These are phyloP conservation scores for Thinocorus orbignyianus DNA, from an alignment of 2,113 vertebrate genomes.

Conservation along the genomic window DNA sequence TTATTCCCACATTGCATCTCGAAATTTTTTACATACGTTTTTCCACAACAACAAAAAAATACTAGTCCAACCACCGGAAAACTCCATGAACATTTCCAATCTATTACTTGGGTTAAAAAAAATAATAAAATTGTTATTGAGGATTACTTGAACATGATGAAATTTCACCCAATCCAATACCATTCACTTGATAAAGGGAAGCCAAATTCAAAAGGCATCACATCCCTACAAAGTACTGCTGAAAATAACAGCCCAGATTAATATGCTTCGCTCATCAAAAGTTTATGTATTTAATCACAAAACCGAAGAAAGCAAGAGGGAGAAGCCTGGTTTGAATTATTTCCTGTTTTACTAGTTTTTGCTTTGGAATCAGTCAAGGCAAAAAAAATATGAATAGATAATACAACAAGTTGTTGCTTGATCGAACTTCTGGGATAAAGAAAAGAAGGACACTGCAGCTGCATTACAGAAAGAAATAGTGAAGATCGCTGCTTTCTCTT, in stretches of 20 bases:
- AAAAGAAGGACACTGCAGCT: neutral
- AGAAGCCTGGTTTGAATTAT: neutral
- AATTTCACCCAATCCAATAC: neutral
- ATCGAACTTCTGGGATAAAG: neutral
- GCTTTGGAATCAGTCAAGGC: neutral
- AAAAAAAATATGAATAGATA: neutral
- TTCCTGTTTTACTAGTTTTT: neutral
- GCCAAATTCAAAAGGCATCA: neutral
- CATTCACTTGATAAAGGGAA: neutral
- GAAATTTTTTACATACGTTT: fast-evolving
- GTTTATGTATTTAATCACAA: neutral
- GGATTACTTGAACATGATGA: neutral
- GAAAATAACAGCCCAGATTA: neutral
- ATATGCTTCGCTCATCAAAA: neutral
- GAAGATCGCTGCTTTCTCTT: neutral
- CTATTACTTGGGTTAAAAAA: neutral
- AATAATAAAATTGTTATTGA: neutral
- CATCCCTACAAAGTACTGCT: neutral
- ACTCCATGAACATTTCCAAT: fast-evolving
- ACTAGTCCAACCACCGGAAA: neutral
- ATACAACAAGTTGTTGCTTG: neutral
- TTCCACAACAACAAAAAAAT: neutral
- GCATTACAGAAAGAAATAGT: neutral
- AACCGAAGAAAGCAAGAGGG: neutral
- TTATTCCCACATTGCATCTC: neutral